These are phyloP conservation scores for Drosophila busckii DNA, from an alignment of 1,140 invertebrate species.

Conservation along the genomic window DNA sequence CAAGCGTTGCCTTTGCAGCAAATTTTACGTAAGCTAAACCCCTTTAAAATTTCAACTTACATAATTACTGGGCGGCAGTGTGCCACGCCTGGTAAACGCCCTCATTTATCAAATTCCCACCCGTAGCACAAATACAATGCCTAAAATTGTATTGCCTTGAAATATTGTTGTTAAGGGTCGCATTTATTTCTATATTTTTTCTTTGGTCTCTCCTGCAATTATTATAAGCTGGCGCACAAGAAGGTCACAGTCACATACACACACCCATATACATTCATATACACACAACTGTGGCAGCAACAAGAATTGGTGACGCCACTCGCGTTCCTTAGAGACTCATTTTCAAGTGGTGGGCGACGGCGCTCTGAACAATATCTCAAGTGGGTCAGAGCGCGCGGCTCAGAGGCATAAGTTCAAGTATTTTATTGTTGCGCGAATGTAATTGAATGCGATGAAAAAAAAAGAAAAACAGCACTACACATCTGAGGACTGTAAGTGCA, in stretches of 20 bases:
- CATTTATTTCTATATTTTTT: conserved; percentile 20
- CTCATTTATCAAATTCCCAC: conserved; percentile 42
- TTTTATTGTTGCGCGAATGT: conserved; percentile 66
- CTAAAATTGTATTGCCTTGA: conserved; percentile 33
- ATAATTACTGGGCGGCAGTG: conserved; percentile 18
- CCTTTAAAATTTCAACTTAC: conserved; percentile 27
- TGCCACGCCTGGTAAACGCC: conserved; percentile 13
- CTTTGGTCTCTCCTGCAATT: conserved; percentile 54
- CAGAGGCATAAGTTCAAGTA: conserved; percentile 57
- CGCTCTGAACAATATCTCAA: conserved; percentile 48
- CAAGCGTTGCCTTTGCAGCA: no score
- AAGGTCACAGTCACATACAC: no score
- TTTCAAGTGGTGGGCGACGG: conserved; percentile 60
- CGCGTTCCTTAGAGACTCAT: conserved; percentile 67
- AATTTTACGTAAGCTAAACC: not conserved
- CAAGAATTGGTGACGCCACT: conserved; percentile 44
- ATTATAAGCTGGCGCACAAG: conserved; percentile 65
- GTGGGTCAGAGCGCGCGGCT: conserved; percentile 59
- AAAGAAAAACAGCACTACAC: conserved; percentile 3
- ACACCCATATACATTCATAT: no score
- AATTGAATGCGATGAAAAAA: conserved; percentile 65
- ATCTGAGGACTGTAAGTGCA: conserved; percentile 40
- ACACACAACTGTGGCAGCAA: conserved; percentile 30
- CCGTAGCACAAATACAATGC: conserved; percentile 19
- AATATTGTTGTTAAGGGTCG: conserved; percentile 58